Conservation (phyloP, 2,113 vertebrate species). For the Cairina moschata region DNA sequence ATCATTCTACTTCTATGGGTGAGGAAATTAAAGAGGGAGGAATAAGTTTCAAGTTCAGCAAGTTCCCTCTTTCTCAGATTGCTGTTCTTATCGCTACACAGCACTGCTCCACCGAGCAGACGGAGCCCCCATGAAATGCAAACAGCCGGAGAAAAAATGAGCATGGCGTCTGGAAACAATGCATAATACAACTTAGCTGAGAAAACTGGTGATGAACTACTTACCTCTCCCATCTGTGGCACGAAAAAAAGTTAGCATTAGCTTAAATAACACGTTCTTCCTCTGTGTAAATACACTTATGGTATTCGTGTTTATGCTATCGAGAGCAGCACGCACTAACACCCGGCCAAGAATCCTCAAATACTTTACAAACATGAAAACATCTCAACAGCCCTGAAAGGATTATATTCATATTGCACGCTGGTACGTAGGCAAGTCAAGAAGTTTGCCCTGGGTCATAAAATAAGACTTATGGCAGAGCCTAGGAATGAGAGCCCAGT, state of each 20-base stretch:
- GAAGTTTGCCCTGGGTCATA: background rate
- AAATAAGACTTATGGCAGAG: background rate
- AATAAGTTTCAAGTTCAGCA: background rate
- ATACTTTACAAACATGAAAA: background rate
- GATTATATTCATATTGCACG: background rate
- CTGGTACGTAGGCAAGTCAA: background rate
- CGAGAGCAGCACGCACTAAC: background rate
- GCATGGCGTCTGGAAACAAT: background rate
- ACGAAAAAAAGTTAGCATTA: background rate
- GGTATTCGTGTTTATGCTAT: background rate
- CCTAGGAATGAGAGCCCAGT: background rate
- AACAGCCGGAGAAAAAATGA: background rate
- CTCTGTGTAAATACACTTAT: background rate
- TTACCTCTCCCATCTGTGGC: background rate
- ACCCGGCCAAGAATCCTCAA: background rate
- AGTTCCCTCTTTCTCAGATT: background rate
- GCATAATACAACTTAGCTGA: background rate
- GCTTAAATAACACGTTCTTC: background rate
- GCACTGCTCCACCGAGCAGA: background rate
- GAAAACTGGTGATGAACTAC: background rate
- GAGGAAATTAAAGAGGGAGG: conserved; percentile 27
- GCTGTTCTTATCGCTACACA: background rate
- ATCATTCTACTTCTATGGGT: background rate
- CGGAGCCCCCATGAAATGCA: background rate
- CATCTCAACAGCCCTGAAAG: background rate